These are phyloP conservation scores for Channa striata DNA, from an alignment of 2,797 vertebrate genomes.

Conservation along the genomic window DNA sequence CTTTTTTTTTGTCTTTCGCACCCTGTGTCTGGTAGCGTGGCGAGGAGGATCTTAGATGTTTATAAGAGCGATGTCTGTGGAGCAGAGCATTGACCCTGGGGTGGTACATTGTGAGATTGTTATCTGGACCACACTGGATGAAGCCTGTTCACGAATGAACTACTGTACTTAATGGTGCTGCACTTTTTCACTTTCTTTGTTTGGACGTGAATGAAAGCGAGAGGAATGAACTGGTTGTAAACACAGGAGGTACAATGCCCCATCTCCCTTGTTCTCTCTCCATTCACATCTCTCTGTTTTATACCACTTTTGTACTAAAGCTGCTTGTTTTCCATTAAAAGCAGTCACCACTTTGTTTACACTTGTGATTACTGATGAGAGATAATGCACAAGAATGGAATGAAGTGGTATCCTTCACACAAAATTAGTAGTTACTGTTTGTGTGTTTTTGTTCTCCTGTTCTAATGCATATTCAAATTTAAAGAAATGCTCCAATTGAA, in stretches of 20 bases:
- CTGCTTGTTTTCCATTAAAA: conserved; percentile 7
- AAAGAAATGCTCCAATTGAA: no score
- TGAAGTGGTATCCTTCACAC: neutral
- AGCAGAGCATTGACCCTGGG: conserved; percentile 54
- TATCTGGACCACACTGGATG: conserved; percentile 78
- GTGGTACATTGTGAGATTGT: conserved; percentile 72
- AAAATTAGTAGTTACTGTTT: neutral
- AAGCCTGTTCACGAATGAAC: conserved; percentile 52
- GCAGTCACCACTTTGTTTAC: neutral
- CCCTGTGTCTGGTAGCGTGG: conserved; percentile 6
- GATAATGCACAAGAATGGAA: neutral
- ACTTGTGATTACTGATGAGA: neutral
- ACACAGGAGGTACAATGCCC: conserved; percentile 41
- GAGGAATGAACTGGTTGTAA: conserved; percentile 67
- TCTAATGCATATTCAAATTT: no score
- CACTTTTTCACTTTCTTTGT: conserved; percentile 78
- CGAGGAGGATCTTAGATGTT: conserved; percentile 61
- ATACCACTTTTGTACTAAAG: conserved; percentile 15
- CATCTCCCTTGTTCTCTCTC: conserved; percentile 13
- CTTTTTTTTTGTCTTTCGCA: conserved; percentile 24
- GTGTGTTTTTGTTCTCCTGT: no score
- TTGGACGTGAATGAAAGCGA: conserved; percentile 77
- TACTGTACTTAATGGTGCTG: conserved; percentile 67
- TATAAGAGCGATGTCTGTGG: conserved; percentile 69
- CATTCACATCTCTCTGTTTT: conserved; percentile 49